Percentiles rank a stretch among this genome's conserved stretches.
Conservation (phyloP, 2,113 vertebrate genomes). For the Anser cygnoides region DNA sequence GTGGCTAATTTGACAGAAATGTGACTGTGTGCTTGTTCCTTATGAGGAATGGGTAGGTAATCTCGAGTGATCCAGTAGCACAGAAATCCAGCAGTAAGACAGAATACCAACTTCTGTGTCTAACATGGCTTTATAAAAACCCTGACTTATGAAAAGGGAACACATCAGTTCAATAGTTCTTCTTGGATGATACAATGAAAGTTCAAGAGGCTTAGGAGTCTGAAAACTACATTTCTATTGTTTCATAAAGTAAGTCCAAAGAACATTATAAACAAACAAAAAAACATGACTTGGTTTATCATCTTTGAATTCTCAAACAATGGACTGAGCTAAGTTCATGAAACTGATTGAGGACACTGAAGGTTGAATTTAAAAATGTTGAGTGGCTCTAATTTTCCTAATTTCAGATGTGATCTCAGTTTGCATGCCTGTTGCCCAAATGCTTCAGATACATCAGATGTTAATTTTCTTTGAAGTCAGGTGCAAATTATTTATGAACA, state of each 20-base stretch:
- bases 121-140: neutral
- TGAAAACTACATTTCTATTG: neutral
- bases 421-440: neutral
- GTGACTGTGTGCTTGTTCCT: neutral
- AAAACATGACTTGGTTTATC: neutral
- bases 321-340: neutral
- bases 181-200: neutral
- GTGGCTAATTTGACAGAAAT: neutral
- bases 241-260: neutral
- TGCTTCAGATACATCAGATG: neutral
- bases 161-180: neutral
- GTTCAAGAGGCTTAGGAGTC: neutral
- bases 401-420: neutral
- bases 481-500: conserved; percentile 26
- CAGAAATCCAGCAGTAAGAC: neutral
- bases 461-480: conserved; percentile 15
- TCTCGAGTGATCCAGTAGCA: neutral
- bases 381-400: neutral
- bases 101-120: neutral
- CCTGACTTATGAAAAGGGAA: neutral
- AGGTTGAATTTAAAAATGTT: neutral
- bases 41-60: neutral
- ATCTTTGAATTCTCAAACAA: neutral
- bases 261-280: neutral
- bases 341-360: neutral